Evolutionary conservation across 2,888 invertebrate species (phyloP).

Genomic region (Cryptophagus acutangulus): DNA sequence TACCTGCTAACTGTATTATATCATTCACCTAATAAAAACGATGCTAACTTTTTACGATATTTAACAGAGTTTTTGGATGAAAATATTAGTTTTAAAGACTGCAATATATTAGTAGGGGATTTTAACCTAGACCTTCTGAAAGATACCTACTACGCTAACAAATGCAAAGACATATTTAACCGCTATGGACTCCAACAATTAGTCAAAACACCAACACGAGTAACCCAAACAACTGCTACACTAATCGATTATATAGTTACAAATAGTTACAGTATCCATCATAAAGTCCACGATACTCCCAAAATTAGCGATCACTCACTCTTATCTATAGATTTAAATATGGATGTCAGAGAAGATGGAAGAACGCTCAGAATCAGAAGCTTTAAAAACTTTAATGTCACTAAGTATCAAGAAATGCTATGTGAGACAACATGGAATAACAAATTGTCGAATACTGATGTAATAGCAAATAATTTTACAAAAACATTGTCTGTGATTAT

Average conservation of each 20-base stretch:
- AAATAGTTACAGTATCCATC: neutral
- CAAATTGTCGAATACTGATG: neutral
- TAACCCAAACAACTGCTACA: neutral
- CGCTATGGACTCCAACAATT: neutral
- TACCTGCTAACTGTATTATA: neutral
- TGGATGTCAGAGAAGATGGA: neutral
- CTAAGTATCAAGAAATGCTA: neutral
- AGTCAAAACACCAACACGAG: neutral
- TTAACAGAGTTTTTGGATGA: neutral
- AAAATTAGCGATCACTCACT: conserved; percentile 5
- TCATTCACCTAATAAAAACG: conserved; percentile 2
- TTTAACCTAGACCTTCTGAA: neutral
- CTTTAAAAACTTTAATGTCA: neutral
- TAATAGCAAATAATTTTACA: neutral
- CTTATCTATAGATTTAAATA: neutral
- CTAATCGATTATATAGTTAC: conserved; percentile 4
- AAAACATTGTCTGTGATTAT: neutral
- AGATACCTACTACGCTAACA: neutral
- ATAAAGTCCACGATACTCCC: neutral
- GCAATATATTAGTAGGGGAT: neutral
- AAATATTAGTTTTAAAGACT: neutral
- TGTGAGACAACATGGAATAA: neutral
- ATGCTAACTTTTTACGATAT: neutral
- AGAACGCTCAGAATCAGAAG: neutral
- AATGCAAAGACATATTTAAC: neutral